Evolutionary conservation across 2,888 invertebrate species (phyloP).

Genomic region (Limnephilus rhombicus): DNA sequence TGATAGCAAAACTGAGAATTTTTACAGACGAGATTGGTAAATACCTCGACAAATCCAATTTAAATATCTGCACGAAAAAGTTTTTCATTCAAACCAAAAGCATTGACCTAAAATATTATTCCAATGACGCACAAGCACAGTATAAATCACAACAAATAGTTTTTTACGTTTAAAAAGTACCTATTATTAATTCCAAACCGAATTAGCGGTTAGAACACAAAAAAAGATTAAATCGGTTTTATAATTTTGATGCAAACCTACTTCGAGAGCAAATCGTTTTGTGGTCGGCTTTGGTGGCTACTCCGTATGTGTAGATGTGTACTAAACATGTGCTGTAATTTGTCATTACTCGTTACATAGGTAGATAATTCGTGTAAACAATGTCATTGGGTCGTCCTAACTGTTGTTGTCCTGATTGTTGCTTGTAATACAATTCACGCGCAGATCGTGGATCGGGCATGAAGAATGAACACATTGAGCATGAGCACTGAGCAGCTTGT

Average conservation of each 20-base stretch:
- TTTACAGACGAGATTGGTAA: background rate
- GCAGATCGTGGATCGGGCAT: background rate
- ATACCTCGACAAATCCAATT: background rate
- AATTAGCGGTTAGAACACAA: background rate
- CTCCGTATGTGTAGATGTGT: background rate
- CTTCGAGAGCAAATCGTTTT: background rate
- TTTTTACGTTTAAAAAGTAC: background rate
- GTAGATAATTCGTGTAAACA: slow-evolving; percentile 62
- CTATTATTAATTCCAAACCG: background rate
- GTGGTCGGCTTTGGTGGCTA: background rate
- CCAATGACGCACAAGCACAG: background rate
- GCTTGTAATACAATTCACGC: slow-evolving; percentile 19
- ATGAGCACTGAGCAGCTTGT: background rate
- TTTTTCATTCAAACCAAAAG: background rate
- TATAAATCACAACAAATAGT: background rate
- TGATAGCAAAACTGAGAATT: background rate
- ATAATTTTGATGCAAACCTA: background rate
- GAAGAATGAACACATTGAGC: background rate
- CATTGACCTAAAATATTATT: slow-evolving; percentile 18
- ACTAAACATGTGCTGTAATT: background rate
- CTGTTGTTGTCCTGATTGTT: slow-evolving; percentile 52
- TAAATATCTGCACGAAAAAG: background rate
- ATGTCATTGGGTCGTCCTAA: slow-evolving; percentile 65
- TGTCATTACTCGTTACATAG: slow-evolving; percentile 36
- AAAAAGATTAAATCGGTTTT: background rate